Conservation (phyloP, 2,113 vertebrate species). For the Mesocricetus auratus region DNA sequence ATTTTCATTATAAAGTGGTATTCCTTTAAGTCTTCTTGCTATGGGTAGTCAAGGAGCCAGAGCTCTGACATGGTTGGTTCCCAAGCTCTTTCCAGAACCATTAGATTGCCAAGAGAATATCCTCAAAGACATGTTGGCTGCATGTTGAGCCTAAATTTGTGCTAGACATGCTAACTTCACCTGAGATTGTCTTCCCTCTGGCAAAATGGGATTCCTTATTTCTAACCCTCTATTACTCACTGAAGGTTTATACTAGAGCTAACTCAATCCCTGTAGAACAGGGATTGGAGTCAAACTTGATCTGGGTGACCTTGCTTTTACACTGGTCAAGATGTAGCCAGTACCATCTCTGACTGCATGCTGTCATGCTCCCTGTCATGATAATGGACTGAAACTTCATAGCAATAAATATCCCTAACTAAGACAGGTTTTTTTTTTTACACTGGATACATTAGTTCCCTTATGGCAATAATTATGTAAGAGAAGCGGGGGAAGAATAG, state of each 20-base stretch:
- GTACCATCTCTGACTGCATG: not conserved
- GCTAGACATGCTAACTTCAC: not conserved
- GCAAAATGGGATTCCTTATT: not conserved
- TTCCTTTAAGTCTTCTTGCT: constrained; percentile 42
- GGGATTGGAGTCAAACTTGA: not conserved
- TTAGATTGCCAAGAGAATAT: constrained; percentile 34
- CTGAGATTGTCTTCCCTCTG: not conserved
- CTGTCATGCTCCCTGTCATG: not conserved
- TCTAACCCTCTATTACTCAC: not conserved
- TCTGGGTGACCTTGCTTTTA: not conserved
- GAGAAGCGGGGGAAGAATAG: too few relatives aligned
- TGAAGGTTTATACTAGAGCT: not conserved
- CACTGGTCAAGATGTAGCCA: not conserved
- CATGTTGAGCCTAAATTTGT: not conserved
- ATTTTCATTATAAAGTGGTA: constrained; percentile 59
- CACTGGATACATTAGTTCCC: not conserved
- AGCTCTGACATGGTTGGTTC: not conserved
- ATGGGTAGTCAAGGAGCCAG: not conserved
- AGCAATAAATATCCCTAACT: not conserved
- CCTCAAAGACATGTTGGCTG: not conserved
- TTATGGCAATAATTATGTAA: not conserved
- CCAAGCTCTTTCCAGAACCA: not conserved
- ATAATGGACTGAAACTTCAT: not conserved
- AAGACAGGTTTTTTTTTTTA: not conserved
- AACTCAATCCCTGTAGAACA: not conserved